A percentile compares a stretch with the other conserved stretches of the same genome.
Conservation (phyloP, 2,888 invertebrate species). For the Torymus auratus region DNA sequence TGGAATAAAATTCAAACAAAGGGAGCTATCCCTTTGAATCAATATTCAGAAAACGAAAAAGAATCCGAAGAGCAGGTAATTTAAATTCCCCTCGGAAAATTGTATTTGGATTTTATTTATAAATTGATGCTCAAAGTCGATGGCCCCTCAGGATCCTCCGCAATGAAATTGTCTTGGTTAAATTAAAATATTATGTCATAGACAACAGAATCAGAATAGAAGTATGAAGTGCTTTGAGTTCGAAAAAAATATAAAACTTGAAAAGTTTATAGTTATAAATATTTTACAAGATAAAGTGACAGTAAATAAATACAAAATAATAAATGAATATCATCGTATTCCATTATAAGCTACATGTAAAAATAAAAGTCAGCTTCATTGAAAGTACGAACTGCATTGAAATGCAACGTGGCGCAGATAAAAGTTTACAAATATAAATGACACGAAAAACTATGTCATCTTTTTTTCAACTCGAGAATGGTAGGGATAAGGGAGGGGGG, state of each 20-base stretch:
- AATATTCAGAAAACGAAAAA: neutral
- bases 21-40: no score
- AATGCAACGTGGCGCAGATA: conserved; percentile 5
- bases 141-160: neutral
- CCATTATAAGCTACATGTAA: neutral
- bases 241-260: no score
- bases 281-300: no score
- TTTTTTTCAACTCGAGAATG: conserved; percentile 25
- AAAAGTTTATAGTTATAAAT: no score
- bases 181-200: neutral
- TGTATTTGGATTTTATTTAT: neutral
- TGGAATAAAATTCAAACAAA: no score
- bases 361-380: conserved; percentile 2
- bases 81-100: conserved; percentile 28
- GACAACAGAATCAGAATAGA: no score
- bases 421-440: conserved; percentile 15
- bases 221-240: neutral
- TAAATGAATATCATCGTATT: no score
- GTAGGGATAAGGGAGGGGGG: neutral
- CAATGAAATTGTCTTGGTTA: neutral
- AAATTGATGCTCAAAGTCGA: conserved; percentile 8
- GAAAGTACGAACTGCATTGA: conserved; percentile 15
- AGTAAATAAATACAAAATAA: no score
- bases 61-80: neutral
- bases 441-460: conserved; percentile 21